Conservation (phyloP, 2,797 vertebrate genomes). For the Gorsachius magnificus region DNA sequence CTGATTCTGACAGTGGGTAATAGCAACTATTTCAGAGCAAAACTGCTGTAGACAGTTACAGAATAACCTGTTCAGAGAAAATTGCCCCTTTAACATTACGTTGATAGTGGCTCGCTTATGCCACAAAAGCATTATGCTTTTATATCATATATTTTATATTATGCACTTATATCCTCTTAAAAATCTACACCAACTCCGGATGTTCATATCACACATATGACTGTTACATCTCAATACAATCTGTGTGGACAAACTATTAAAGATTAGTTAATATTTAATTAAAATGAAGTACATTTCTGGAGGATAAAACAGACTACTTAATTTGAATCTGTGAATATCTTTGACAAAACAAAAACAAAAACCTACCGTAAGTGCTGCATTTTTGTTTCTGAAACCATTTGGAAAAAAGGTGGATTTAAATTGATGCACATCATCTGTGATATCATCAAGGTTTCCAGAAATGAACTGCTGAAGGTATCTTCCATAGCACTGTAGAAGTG, state of each 20-base stretch:
- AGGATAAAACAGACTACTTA: not conserved
- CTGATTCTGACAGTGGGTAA: not conserved
- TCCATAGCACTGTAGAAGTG: conserved; percentile 88
- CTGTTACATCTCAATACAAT: not conserved
- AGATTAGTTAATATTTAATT: not conserved
- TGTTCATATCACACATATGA: not conserved
- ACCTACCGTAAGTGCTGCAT: conserved; percentile 78
- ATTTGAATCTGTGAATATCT: not conserved
- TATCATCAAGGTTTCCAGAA: conserved; percentile 73
- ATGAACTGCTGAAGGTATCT: conserved; percentile 81
- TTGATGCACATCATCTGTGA: conserved; percentile 73
- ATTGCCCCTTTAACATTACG: not conserved
- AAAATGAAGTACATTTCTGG: not conserved
- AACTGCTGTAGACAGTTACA: not conserved
- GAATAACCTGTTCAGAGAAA: not conserved
- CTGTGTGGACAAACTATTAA: not conserved
- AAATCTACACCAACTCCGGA: not conserved
- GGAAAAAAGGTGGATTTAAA: conserved; percentile 87
- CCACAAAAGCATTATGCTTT: not conserved
- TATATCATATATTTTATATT: too few species aligned
- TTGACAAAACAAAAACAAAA: not conserved
- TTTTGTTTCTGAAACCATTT: conserved; percentile 80
- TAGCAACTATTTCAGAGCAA: not conserved
- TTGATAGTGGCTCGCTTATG: not conserved
- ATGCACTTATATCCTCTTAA: not conserved